Base-by-base conservation (phyloP, 1,140 invertebrate species). In the Drosophila oshimai region DNA sequence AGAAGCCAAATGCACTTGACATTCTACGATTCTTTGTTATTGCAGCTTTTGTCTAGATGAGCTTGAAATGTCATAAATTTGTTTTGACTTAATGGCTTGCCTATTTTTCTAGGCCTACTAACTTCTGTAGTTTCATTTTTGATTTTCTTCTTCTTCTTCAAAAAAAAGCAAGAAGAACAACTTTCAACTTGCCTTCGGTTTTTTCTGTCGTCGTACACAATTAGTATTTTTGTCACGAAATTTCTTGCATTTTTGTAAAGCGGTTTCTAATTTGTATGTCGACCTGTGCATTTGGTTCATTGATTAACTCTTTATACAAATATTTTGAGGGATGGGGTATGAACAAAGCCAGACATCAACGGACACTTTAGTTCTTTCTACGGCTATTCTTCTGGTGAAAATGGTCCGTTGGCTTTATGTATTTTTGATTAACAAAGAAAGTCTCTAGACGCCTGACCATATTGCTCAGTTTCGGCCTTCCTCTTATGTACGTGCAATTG, bases 391-490 rank as follows among this genome's bases (percentile, higher is more conserved):
- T 78, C 24, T 74, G 46, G 79, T 84, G 79, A 83, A 65, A 83
- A 86, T 84, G 74, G 29, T 13, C 31, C 7, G 42, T 31, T 39
- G 44, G 44, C 53, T 83, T 81, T 83, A 81, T 81, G 62, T 68
- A 67, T 70, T 78, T 83, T 79, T 79, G 69, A 84, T 79, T 53
- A 84, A 74, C 57, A 39, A 84, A 83, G 68, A 81, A 77, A 81
- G 79, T 69, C 55, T 22, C 22, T 53, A 51, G 50, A 57, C 62
- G 64, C 67, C 67, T 81, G 78, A 83, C 68, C 79, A 83, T 83
- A 77, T 68, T 65, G 54, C 60, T 46, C 36, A 50, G 51, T 36
- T 42, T 41, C 46, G 57, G 57, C 57, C 54, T 17, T 20, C 62
- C 57, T 26, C 24, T n/a, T n/a, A 37, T 12, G 33, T 55, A 70